A percentile compares a stretch with the other conserved stretches of the same genome.
phyloP scores from a whole-genome alignment of 2,888 invertebrate species.

The Molorchus minor region DNA sequence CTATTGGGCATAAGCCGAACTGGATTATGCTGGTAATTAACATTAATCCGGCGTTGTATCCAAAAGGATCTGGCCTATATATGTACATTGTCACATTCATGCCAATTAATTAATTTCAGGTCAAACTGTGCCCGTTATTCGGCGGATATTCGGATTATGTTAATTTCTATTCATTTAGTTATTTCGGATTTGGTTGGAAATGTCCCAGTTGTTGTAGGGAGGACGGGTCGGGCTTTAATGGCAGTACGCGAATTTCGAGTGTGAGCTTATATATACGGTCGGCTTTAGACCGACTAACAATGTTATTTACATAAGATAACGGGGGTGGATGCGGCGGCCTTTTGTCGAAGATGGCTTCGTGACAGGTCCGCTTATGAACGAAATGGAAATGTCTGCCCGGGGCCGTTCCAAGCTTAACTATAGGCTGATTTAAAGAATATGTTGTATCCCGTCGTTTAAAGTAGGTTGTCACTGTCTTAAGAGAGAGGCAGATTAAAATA shows the following conservation, averaged over 20 bases:
- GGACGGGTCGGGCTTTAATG: neutral
- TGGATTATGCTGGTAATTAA: neutral
- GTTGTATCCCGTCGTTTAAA: too few species aligned
- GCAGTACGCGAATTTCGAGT: neutral
- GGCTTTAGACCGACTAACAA: too few species aligned
- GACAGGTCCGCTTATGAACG: too few species aligned
- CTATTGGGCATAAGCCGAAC: conserved; percentile 5
- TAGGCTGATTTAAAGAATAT: too few species aligned
- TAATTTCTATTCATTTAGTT: conserved; percentile 7
- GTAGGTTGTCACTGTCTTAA: too few species aligned
- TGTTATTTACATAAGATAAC: too few species aligned
- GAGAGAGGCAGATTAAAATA: too few species aligned
- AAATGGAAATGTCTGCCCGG: too few species aligned
- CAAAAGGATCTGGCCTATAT: conserved; percentile 5
- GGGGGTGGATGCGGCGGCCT: too few species aligned
- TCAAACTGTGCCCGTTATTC: neutral
- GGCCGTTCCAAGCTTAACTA: too few species aligned
- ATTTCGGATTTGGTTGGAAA: neutral
- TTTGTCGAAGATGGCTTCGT: too few species aligned
- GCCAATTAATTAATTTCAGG: conserved; percentile 10
- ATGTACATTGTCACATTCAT: conserved; percentile 2
- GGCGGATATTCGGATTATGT: conserved; percentile 8
- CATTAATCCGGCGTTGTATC: conserved; percentile 1
- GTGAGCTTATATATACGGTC: too few species aligned
- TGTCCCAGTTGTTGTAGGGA: neutral